phyloP scores from a whole-genome alignment of 2,888 invertebrate genomes.

The Hedya salicella region DNA sequence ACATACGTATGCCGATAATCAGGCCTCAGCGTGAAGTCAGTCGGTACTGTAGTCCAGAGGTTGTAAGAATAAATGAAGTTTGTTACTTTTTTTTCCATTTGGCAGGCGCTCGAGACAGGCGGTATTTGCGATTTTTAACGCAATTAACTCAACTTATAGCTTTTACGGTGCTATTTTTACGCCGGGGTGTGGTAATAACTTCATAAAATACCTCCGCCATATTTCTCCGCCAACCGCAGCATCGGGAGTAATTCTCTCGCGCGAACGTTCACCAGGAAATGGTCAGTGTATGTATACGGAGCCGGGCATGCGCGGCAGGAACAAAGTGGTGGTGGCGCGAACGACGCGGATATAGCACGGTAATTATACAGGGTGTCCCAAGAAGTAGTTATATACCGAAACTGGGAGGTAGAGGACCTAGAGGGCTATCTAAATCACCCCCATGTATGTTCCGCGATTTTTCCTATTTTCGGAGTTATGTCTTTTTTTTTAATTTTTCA shows the following conservation, averaged over 20 bases:
- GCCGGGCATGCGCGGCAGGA: background rate
- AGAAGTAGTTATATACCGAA: too few species aligned
- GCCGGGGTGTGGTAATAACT: conserved; percentile 31
- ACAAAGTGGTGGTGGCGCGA: too few species aligned
- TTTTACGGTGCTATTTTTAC: conserved; percentile 35
- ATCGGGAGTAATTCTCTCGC: conserved; percentile 8
- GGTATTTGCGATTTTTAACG: conserved; percentile 41
- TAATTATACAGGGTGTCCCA: too few species aligned
- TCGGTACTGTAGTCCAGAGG: background rate
- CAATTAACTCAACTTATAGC: conserved; percentile 35
- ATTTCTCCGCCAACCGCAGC: conserved; percentile 29
- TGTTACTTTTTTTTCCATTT: background rate
- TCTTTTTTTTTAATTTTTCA: too few species aligned
- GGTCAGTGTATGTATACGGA: background rate
- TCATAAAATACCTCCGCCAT: conserved; percentile 36
- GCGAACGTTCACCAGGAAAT: conserved; percentile 24
- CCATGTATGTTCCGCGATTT: too few species aligned
- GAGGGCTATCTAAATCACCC: too few species aligned
- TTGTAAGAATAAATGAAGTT: background rate
- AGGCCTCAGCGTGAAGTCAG: conserved; percentile 6
- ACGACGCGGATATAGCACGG: too few species aligned
- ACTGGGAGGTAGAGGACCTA: too few species aligned
- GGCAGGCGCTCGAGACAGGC: conserved; percentile 7
- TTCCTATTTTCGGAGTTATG: too few species aligned
- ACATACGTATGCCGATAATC: background rate